Evolutionary conservation across 2,797 vertebrate species (phyloP), one percentile per base, ranked within the genome.

Genomic region (Ataeniobius toweri): DNA sequence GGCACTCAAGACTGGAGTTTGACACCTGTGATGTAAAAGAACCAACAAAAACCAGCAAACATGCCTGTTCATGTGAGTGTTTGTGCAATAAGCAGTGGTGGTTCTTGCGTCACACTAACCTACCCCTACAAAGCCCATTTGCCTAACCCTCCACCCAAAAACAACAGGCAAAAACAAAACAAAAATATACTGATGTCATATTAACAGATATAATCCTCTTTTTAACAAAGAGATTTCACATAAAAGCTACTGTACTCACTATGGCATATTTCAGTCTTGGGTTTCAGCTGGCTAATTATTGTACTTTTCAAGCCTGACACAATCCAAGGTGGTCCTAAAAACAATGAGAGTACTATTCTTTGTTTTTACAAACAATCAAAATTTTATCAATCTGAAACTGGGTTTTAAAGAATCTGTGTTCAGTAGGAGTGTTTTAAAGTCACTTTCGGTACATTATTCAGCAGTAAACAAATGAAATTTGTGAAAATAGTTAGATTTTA

Each of bases 361-460:
- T 58, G 6, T 58, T 31, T 53, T 61, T 14, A 76, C 51, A 69
- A 63, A 36, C n/a, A 81, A 81, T 75, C 46, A 84, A 71, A 12
- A 6, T 65, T 65, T 20, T 39, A 65, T 36, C 36, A 39, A 36
- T 65, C 31, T 39, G 20, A 53, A 51, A 53, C 4, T 20, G 12
- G 51, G 16, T 5, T 65, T 39, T 10, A 65, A 31, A 6, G 5
- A 39, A 65, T 65, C 31, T 20, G 36, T 36, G 7, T 65, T 65
- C 14, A 39, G 61, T 36, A 20, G 14, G 36, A 16, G 7, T 63
- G 18, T 67, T 65, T 65, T 31, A 20, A 65, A 41, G 36, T 24
- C 20, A 41, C 36, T 5, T 41, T 67, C 8, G 1, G 8, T 67
- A 24, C 9, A 22, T 39, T 41, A 67, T 41, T 67, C 20, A 13